Evolutionary conservation across 2,113 vertebrate species (phyloP).

Genomic region (Promerops cafer): DNA sequence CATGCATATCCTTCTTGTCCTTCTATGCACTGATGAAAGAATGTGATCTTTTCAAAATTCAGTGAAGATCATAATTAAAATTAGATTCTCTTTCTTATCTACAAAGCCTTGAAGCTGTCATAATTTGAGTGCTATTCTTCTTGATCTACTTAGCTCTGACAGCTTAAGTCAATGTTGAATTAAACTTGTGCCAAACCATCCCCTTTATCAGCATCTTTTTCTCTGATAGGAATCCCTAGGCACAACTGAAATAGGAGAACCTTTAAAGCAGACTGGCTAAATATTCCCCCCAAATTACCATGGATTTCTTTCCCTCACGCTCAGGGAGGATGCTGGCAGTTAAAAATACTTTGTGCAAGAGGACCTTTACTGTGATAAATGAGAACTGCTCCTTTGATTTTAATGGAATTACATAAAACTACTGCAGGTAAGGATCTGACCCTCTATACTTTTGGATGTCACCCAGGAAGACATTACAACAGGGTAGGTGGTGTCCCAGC

Average conservation of each 20-base stretch:
- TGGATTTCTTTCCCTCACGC: background rate
- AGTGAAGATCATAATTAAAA: slow-evolving; percentile 3
- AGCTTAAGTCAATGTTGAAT: background rate
- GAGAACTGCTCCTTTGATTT: background rate
- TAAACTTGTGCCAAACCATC: background rate
- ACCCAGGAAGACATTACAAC: background rate
- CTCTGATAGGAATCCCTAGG: background rate
- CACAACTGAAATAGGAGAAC: background rate
- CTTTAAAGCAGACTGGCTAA: background rate
- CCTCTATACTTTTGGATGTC: background rate
- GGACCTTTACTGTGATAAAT: background rate
- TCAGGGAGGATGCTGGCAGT: background rate
- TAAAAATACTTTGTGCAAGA: background rate
- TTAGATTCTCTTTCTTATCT: background rate
- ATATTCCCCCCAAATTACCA: background rate
- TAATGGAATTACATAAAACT: background rate
- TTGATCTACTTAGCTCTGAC: slow-evolving; percentile 1
- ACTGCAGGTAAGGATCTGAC: background rate
- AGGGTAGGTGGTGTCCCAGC: background rate
- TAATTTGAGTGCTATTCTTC: background rate
- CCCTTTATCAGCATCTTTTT: background rate
- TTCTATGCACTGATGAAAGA: background rate
- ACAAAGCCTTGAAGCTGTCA: background rate
- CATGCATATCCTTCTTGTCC: background rate
- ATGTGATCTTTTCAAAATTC: background rate